phyloP scores from a whole-genome alignment of 2,888 invertebrate species.

The Andrena marginata region DNA sequence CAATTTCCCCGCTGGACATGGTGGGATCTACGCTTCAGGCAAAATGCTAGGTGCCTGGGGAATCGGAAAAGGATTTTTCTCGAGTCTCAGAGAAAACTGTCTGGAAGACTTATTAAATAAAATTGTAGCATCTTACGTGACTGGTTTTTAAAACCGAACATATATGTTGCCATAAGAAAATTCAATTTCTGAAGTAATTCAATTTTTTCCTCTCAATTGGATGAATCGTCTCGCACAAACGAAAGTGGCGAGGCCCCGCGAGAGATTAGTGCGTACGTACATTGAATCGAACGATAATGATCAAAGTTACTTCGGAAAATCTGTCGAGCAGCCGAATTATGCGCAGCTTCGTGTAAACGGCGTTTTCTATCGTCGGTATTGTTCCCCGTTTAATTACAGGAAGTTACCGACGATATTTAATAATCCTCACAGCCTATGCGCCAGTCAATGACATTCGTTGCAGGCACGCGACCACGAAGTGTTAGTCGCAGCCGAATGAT shows the following conservation, averaged over 20 bases:
- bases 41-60: neutral
- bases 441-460: slow-evolving; percentile 8
- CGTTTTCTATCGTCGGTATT: slow-evolving; percentile 37
- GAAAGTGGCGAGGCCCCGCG: too few species aligned
- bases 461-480: neutral
- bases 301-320: slow-evolving; percentile 7
- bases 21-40: neutral
- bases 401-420: slow-evolving; percentile 44
- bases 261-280: neutral
- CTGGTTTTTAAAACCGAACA: too few species aligned
- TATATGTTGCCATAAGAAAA: neutral
- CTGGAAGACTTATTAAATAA: too few species aligned
- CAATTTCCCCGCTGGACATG: neutral
- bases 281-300: neutral
- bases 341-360: slow-evolving; percentile 3
- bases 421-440: slow-evolving; percentile 11
- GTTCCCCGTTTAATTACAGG: slow-evolving; percentile 45
- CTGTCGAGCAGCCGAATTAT: slow-evolving; percentile 10
- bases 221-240: too few species aligned
- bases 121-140: too few species aligned
- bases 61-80: neutral
- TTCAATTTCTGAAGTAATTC: neutral
- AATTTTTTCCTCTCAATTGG: too few species aligned
- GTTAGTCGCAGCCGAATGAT: neutral
- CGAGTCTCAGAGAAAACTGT: neutral